Base-by-base conservation (phyloP, 2,113 vertebrate genomes). In the Alces alces region DNA sequence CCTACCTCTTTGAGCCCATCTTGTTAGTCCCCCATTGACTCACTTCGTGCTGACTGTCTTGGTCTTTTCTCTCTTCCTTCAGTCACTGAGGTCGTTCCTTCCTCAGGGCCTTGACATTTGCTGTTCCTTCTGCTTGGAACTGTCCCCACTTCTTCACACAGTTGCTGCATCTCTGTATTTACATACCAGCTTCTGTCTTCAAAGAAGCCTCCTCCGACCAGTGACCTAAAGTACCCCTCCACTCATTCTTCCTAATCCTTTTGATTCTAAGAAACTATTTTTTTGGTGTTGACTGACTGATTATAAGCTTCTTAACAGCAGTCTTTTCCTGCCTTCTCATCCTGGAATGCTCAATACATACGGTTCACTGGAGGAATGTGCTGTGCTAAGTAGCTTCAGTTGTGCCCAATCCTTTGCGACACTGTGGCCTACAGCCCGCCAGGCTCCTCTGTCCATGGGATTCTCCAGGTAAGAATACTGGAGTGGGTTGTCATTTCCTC, bases 331-430 rank as follows among this genome's bases (percentile, higher is more conserved):
- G 16, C 10, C 54, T 82, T 82, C 70, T 58, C 12, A 14, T 39
- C 43, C 14, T 9, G 2, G 55, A 19, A 50, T 43, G 25, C 30
- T 66, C 5, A 10, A 9, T 50, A 21, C 5, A 0, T 3, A 16
- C 1, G 36, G 17, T 73, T 80, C 64, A 8, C 55, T n/a, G 50
- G 47, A 11, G n/a, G 25, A 39, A 86, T 43, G n/a, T 23, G n/a
- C 66, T 70, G n/a, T 23, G 66, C 66, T 70, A 36, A 70, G 66
- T 23, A 11, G 66, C 9, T 70, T 23, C 10, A 23, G n/a, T 39
- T 70, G 66, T 70, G 66, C 36, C 33, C 0, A 10, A 39, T 23
- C 19, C 66, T 39, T 70, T 70, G 66, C 6, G 5, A 23, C 10
- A 21, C 4, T 2, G 1, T 60, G 27, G 27, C 28, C 58, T 60